These are phyloP conservation scores for Coremacera marginata DNA, from an alignment of 2,888 invertebrate species.

Conservation along the genomic window DNA sequence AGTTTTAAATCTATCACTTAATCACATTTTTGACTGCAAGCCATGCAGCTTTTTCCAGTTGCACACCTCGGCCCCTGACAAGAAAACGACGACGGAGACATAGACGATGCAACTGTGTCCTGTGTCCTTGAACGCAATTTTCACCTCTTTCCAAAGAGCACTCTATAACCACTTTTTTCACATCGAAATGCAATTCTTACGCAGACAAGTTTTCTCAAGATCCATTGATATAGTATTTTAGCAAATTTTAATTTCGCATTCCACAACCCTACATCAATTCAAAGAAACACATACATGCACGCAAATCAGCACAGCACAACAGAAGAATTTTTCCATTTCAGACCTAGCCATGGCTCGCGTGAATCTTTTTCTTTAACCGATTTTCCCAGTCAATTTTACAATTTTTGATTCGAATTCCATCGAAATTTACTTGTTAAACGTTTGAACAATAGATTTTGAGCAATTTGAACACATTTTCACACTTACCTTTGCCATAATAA, in stretches of 20 bases:
- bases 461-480: conserved; percentile 38
- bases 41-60: background rate
- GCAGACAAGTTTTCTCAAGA: too few species aligned
- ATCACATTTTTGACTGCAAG: background rate
- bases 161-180: conserved; percentile 56
- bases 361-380: conserved; percentile 35
- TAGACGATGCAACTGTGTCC: conserved; percentile 50
- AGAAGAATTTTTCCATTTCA: conserved; percentile 42
- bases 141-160: conserved; percentile 45
- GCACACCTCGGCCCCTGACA: background rate
- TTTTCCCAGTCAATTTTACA: conserved; percentile 32
- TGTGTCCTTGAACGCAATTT: conserved; percentile 64
- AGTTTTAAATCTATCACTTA: too few species aligned
- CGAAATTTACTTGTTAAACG: background rate
- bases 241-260: background rate
- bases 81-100: background rate
- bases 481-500: conserved; percentile 66
- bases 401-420: background rate
- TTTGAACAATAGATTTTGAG: conserved; percentile 21
- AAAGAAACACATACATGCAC: background rate
- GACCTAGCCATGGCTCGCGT: conserved; percentile 28
- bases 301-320: conserved; percentile 5
- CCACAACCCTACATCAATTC: background rate
- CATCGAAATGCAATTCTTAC: conserved; percentile 13
- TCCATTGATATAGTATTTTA: background rate